These are phyloP conservation scores for Mustela lutreola DNA, from an alignment of 2,113 vertebrate species.

Conservation along the genomic window DNA sequence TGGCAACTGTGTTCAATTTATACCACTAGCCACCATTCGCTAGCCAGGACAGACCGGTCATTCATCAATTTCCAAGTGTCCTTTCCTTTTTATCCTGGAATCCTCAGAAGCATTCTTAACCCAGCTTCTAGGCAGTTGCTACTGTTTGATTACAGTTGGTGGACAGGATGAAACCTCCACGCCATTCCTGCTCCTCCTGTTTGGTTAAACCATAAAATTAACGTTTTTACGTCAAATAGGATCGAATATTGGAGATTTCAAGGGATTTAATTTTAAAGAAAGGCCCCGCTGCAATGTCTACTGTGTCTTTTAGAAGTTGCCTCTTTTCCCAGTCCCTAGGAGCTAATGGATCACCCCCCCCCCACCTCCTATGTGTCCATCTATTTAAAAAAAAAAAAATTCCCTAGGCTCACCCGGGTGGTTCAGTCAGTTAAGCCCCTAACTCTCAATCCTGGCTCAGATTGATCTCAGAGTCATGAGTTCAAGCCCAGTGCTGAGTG, in stretches of 20 bases:
- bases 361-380: neutral
- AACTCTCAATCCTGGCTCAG: neutral
- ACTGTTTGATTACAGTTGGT: neutral
- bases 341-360: neutral
- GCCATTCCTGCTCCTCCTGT: neutral
- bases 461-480: neutral
- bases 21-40: neutral
- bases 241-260: neutral
- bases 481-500: neutral
- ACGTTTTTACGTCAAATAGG: neutral
- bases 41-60: neutral
- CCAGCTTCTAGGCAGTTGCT: neutral
- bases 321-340: neutral
- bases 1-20: neutral
- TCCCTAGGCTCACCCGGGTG: too few relatives aligned
- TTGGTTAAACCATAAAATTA: neutral
- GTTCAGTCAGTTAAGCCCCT: neutral
- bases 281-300: neutral
- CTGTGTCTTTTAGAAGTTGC: neutral
- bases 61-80: neutral
- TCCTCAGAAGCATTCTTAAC: neutral
- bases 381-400: neutral
- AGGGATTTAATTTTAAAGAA: neutral
- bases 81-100: neutral
- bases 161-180: rapidly evolving